phyloP scores from a whole-genome alignment of 1,140 invertebrate genomes.

The Macrobrachium nipponense region DNA sequence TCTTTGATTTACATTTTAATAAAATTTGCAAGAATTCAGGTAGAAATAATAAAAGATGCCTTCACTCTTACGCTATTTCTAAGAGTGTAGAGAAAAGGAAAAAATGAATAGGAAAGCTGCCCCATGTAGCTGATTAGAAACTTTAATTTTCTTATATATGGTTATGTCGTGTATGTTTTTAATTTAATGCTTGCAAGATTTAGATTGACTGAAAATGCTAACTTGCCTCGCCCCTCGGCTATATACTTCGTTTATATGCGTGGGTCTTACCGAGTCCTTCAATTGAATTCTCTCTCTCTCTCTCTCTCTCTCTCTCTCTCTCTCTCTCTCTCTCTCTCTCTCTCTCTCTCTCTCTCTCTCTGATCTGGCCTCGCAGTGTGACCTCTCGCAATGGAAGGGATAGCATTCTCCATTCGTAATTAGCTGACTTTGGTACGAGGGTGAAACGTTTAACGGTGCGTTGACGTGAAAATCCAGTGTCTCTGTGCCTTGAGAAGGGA shows the following conservation, averaged over 20 bases:
- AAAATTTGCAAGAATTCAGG: not conserved
- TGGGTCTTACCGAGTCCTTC: not conserved
- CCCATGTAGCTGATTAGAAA: no score
- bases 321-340: slow-evolving; percentile 8
- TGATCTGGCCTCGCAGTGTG: not conserved
- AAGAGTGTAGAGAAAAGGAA: no score
- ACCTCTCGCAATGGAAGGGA: no score
- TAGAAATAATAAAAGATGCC: not conserved
- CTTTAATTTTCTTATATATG: not conserved
- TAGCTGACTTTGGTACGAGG: no score
- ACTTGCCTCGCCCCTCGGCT: no score
- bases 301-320: not conserved
- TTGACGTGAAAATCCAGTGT: no score
- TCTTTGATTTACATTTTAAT: not conserved
- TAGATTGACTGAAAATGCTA: not conserved
- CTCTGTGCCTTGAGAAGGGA: no score
- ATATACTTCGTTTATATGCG: not conserved
- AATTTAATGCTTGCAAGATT: not conserved
- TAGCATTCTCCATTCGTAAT: no score
- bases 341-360: slow-evolving; percentile 4
- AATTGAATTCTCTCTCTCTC: not conserved
- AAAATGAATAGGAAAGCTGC: no score
- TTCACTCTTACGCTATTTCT: not conserved
- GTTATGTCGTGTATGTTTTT: not conserved
- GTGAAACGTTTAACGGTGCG: no score